These are phyloP conservation scores for Patella vulgata DNA, from an alignment of 1,140 invertebrate genomes.

Conservation along the genomic window DNA sequence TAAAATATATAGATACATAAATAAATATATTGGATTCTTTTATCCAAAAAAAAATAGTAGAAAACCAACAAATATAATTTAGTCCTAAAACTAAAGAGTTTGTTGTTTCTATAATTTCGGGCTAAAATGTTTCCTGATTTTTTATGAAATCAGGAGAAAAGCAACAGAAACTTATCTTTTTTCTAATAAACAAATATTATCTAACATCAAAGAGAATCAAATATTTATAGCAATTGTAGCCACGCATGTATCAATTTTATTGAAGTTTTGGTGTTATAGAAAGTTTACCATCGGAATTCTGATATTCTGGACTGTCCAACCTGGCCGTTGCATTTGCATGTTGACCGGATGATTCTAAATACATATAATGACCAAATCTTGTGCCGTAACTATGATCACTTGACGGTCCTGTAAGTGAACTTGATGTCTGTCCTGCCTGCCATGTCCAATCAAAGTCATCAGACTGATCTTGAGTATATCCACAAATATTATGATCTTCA, in stretches of 20 bases:
- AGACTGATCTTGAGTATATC: constrained; percentile 48
- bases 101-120: background rate
- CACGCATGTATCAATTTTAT: too few relatives aligned
- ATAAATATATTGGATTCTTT: background rate
- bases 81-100: too few relatives aligned
- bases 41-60: background rate
- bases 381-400: constrained; percentile 60
- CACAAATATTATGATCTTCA: constrained; percentile 48
- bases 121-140: too few relatives aligned
- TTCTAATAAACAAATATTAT: too few relatives aligned
- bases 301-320: constrained; percentile 12
- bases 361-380: constrained; percentile 41
- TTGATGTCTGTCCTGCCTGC: constrained; percentile 43
- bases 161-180: too few relatives aligned
- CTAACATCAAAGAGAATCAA: too few relatives aligned
- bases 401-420: constrained; percentile 47
- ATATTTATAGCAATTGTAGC: too few relatives aligned
- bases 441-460: constrained; percentile 61
- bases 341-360: constrained; percentile 33
- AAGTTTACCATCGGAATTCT: background rate
- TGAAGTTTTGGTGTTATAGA: too few relatives aligned
- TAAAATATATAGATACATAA: background rate
- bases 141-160: too few relatives aligned
- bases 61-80: too few relatives aligned
- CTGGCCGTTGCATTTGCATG: constrained; percentile 27